Percentiles rank a stretch among this genome's conserved stretches.
Conservation (phyloP, 2,113 vertebrate species). For the Siniperca knerii region DNA sequence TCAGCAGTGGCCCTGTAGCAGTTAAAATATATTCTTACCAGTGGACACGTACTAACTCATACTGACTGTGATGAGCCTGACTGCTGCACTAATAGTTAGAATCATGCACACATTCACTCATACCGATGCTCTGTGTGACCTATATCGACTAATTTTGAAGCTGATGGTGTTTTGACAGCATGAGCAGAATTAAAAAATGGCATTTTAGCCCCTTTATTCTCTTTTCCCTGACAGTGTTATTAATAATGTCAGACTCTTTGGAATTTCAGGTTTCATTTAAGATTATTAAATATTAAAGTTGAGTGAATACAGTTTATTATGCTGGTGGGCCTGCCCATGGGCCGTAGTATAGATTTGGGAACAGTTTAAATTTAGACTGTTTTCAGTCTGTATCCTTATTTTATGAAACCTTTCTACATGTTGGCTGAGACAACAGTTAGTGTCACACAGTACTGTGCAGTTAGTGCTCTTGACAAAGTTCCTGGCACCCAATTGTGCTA, state of each 20-base stretch:
- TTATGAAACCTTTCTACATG: slow-evolving; percentile 20
- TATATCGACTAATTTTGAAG: slow-evolving; percentile 30
- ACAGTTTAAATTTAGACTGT: slow-evolving; percentile 40
- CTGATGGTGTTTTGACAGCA: slow-evolving; percentile 45
- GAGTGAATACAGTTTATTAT: slow-evolving; percentile 38
- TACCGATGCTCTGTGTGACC: slow-evolving; percentile 37
- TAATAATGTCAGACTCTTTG: slow-evolving; percentile 32
- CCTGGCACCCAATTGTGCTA: background rate
- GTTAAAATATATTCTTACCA: slow-evolving; percentile 3
- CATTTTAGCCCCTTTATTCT: background rate
- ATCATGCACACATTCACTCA: slow-evolving; percentile 29
- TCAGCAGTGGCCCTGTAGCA: slow-evolving; percentile 3
- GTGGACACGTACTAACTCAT: slow-evolving; percentile 28
- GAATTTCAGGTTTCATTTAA: slow-evolving; percentile 60
- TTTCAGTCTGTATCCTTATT: background rate
- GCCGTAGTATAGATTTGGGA: background rate
- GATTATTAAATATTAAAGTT: slow-evolving; percentile 65
- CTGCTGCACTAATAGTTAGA: slow-evolving; percentile 29
- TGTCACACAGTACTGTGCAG: background rate
- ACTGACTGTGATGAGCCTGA: slow-evolving; percentile 30
- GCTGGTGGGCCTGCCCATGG: slow-evolving; percentile 25
- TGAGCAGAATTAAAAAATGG: slow-evolving; percentile 36
- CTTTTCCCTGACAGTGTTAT: slow-evolving; percentile 34
- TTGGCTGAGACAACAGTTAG: slow-evolving; percentile 4
- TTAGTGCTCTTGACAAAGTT: slow-evolving; percentile 10